Evolutionary conservation across 2,797 vertebrate genomes (phyloP), one percentile per base, ranked within the genome.

Genomic region (Notamacropus eugenii): DNA sequence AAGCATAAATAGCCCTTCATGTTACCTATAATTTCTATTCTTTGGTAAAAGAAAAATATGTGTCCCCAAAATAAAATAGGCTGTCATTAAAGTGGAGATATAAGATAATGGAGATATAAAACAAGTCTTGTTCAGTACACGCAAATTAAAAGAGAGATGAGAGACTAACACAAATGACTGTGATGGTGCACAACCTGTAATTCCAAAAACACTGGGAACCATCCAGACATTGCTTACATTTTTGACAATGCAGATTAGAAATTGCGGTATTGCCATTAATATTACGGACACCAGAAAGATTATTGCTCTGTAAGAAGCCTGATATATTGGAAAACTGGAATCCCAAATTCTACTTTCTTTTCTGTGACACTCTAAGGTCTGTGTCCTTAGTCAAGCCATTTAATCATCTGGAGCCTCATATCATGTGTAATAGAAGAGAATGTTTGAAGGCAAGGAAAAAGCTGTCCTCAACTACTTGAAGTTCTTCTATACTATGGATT

Each of bases 81-180:
- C 52, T 54, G 96, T 95, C 52, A 55, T 96, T 95, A 96, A 95
- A 52, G 57, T 31, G 91, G 92, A 94, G n/a, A 92, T 92, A 52
- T 52, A 52, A 52, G 52, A 52, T 52, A 96, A 95, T 93, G 96
- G 94, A 46, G 3, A 90, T 54, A 50, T 54, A 67, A 57, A 56
- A 24, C 55, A 95, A 87, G 4, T 19, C 11, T 34, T 58, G 54
- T 46, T 96, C 90, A 67, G 16, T 59, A 94, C 50, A 27, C 96
- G 67, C 50, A 94, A 95, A 95, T 40, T 95, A 92, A 97, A 91
- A 95, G 96, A 97, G 87, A 97, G 96, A 94, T 95, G 96, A 62
- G 31, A 94, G 94, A 93, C 40, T 82, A 58, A 93, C 92, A 92
- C 52, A 50, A 95, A 94, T 90, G 87, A 1, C 31, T 93, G 94